phyloP scores from a whole-genome alignment of 2,888 invertebrate genomes.

The Perithous albicinctus region DNA sequence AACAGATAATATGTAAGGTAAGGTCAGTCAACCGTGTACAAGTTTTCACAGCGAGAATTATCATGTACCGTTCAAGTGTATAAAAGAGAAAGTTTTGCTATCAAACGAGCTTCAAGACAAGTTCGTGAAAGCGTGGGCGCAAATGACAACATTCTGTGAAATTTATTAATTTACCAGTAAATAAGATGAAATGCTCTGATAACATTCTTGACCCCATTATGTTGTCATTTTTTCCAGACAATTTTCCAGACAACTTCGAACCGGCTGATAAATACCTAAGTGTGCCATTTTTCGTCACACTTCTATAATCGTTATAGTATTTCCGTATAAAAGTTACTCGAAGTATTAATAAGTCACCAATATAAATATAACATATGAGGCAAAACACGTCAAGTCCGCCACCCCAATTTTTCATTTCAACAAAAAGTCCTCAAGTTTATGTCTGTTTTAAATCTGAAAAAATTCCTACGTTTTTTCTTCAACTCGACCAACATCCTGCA shows the following conservation, averaged over 20 bases:
- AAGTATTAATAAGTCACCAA: too few species aligned
- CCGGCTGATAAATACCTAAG: too few species aligned
- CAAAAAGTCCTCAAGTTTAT: too few species aligned
- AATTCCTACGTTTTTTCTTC: too few species aligned
- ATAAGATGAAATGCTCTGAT: background rate
- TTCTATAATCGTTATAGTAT: too few species aligned
- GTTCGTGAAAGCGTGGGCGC: conserved; percentile 61
- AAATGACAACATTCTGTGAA: conserved; percentile 35
- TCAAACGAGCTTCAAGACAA: conserved; percentile 54
- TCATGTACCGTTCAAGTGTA: conserved; percentile 53
- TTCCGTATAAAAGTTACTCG: too few species aligned
- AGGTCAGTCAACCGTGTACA: conserved; percentile 47
- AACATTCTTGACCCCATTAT: background rate
- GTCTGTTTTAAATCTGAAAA: too few species aligned
- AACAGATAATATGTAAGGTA: conserved; percentile 30
- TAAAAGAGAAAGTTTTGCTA: conserved; percentile 62
- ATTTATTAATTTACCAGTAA: conserved; percentile 22
- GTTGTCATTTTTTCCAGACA: background rate
- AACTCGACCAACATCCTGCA: too few species aligned
- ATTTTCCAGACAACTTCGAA: background rate
- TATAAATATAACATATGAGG: too few species aligned
- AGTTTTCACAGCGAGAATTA: conserved; percentile 56
- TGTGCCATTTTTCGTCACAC: too few species aligned
- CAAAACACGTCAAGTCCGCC: too few species aligned
- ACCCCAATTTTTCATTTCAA: too few species aligned